Conservation (phyloP, 1,140 invertebrate genomes). For the Cecropterus lyciades region DNA sequence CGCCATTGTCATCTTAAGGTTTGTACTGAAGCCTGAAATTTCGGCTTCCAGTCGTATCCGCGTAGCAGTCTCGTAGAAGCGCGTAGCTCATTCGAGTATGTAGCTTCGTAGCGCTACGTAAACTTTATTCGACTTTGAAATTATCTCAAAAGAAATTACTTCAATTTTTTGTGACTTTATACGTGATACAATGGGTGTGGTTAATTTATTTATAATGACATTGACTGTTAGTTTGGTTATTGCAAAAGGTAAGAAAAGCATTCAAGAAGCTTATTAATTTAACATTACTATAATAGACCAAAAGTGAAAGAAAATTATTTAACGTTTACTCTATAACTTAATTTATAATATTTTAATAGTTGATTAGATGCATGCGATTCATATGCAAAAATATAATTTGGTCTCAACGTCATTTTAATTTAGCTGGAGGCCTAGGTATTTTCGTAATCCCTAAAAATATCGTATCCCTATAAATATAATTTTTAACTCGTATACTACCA, state of each 20-base stretch:
- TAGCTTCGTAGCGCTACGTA: constrained; percentile 14
- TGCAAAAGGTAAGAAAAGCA: constrained; percentile 47
- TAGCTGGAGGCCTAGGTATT: too few relatives aligned
- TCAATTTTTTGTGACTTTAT: neutral
- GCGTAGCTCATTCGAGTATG: constrained; percentile 9
- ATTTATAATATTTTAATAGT: too few relatives aligned
- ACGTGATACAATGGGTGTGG: constrained; percentile 38
- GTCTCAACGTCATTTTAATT: too few relatives aligned
- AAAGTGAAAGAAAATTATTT: too few relatives aligned
- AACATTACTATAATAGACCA: too few relatives aligned
- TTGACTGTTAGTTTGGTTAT: constrained; percentile 39
- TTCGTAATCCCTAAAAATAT: too few relatives aligned
- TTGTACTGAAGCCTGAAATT: constrained; percentile 19
- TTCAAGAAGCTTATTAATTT: too few relatives aligned
- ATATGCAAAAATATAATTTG: too few relatives aligned
- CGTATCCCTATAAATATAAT: too few relatives aligned
- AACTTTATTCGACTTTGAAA: constrained; percentile 17
- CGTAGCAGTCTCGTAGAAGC: constrained; percentile 21
- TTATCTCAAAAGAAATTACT: neutral
- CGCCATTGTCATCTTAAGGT: constrained; percentile 14
- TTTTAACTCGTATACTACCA: too few relatives aligned
- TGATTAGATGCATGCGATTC: too few relatives aligned
- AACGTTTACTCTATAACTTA: too few relatives aligned
- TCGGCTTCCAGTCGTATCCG: constrained; percentile 6
- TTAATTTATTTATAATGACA: constrained; percentile 32